phyloP scores from a whole-genome alignment of 2,797 vertebrate species.

The Argentina silus region DNA sequence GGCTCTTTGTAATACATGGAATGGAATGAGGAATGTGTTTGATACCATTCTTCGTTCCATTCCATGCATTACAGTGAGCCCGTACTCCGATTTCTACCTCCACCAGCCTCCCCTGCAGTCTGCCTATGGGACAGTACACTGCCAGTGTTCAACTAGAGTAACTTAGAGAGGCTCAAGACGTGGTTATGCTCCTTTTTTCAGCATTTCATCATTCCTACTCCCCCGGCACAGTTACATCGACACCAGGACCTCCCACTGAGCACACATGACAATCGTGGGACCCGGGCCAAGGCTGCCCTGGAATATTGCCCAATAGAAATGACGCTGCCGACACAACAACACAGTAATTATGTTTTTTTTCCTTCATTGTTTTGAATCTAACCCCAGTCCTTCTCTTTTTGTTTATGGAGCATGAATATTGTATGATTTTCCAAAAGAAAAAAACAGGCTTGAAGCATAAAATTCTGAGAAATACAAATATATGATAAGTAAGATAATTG shows the following conservation, averaged over 20 bases:
- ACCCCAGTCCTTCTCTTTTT: constrained; percentile 59
- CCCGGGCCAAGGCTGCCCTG: constrained; percentile 47
- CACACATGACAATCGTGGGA: constrained; percentile 56
- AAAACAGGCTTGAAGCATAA: constrained; percentile 41
- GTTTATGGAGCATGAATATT: constrained; percentile 76
- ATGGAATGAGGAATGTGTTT: too few relatives aligned
- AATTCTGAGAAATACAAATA: constrained; percentile 53
- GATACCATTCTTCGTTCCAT: too few relatives aligned
- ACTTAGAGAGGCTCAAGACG: background rate
- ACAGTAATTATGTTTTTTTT: constrained; percentile 58
- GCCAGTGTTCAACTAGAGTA: constrained; percentile 31
- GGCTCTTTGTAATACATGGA: too few relatives aligned
- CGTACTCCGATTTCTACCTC: too few relatives aligned
- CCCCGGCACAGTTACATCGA: constrained; percentile 44
- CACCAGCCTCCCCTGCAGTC: too few relatives aligned
- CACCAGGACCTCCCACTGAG: constrained; percentile 52
- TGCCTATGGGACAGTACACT: too few relatives aligned
- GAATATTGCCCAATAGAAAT: constrained; percentile 50
- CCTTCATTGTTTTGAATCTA: constrained; percentile 70
- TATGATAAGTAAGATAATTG: constrained; percentile 20
- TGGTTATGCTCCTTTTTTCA: too few relatives aligned
- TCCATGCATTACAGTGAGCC: too few relatives aligned
- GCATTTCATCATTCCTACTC: constrained; percentile 37
- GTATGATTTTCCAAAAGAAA: constrained; percentile 60
- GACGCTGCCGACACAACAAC: constrained; percentile 42